Percentiles rank a stretch among this genome's conserved stretches.
Evolutionary conservation across 2,888 invertebrate genomes (phyloP).

Genomic region (Polymixis flavicincta): DNA sequence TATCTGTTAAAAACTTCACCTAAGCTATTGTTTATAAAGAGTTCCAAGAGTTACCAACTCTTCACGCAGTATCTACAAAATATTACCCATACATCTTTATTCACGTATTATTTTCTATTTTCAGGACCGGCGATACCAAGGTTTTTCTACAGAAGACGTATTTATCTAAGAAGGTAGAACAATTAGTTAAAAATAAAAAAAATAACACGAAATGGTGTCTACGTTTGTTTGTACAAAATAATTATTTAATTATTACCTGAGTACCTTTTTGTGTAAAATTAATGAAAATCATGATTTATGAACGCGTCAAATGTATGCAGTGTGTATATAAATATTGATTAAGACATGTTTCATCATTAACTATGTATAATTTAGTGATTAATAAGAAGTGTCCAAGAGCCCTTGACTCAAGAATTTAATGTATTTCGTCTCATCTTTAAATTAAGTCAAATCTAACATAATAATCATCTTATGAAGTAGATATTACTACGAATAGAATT

Average conservation of each 20-base stretch:
- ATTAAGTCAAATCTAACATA: constrained; percentile 44
- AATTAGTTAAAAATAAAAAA: constrained; percentile 53
- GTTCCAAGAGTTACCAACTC: neutral
- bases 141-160: constrained; percentile 72
- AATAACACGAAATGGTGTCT: constrained; percentile 50
- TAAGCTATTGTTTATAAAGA: neutral
- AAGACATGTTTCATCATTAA: constrained; percentile 37
- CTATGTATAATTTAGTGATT: constrained; percentile 28
- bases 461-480: constrained; percentile 41
- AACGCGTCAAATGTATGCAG: constrained; percentile 52
- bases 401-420: constrained; percentile 30
- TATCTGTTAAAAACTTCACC: neutral
- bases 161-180: constrained; percentile 70
- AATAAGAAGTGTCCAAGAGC: constrained; percentile 20
- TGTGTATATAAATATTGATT: constrained; percentile 52
- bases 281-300: constrained; percentile 50
- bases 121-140: constrained; percentile 74
- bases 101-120: constrained; percentile 51
- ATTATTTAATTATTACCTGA: constrained; percentile 67
- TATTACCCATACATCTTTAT: neutral
- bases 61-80: too few species aligned
- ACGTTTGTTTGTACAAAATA: constrained; percentile 67
- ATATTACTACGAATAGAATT: constrained; percentile 31
- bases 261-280: constrained; percentile 66
- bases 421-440: constrained; percentile 17